phyloP scores from a whole-genome alignment of 2,113 vertebrate genomes.

The Micronycteris hirsuta region DNA sequence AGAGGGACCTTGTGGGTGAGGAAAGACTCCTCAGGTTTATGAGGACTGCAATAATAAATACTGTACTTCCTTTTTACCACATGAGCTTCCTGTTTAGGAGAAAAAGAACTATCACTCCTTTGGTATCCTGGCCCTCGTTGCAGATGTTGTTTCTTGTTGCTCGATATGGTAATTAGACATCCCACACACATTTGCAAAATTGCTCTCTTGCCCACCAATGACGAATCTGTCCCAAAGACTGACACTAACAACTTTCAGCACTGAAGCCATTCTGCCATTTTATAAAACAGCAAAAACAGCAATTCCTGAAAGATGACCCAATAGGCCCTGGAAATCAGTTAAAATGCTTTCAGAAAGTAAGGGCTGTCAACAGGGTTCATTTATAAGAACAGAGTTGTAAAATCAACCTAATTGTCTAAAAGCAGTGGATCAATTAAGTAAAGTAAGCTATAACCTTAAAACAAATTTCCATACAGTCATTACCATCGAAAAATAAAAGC shows the following conservation, averaged over 20 bases:
- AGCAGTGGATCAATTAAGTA: conserved; percentile 37
- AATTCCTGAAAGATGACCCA: conserved; percentile 24
- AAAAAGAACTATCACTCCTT: background rate
- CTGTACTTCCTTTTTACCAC: background rate
- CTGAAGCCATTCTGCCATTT: background rate
- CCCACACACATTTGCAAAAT: background rate
- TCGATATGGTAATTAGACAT: background rate
- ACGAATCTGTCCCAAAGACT: background rate
- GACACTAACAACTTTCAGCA: background rate
- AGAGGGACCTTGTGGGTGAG: background rate
- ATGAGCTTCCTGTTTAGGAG: background rate
- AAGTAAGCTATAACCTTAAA: conserved; percentile 39
- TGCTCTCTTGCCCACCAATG: background rate
- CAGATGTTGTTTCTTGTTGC: conserved; percentile 1
- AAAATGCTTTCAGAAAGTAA: conserved; percentile 1
- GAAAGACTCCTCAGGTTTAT: background rate
- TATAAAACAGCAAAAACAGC: background rate
- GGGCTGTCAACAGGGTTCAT: background rate
- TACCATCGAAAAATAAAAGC: background rate
- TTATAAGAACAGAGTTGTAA: conserved; percentile 32
- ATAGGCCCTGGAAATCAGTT: background rate
- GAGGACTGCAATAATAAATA: background rate
- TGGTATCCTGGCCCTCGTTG: background rate
- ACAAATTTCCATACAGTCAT: background rate
- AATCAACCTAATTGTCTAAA: conserved; percentile 54